Percentiles rank a stretch among this genome's conserved stretches.
These are phyloP conservation scores for Chelmon rostratus DNA, from an alignment of 2,797 vertebrate species.

Conservation along the genomic window DNA sequence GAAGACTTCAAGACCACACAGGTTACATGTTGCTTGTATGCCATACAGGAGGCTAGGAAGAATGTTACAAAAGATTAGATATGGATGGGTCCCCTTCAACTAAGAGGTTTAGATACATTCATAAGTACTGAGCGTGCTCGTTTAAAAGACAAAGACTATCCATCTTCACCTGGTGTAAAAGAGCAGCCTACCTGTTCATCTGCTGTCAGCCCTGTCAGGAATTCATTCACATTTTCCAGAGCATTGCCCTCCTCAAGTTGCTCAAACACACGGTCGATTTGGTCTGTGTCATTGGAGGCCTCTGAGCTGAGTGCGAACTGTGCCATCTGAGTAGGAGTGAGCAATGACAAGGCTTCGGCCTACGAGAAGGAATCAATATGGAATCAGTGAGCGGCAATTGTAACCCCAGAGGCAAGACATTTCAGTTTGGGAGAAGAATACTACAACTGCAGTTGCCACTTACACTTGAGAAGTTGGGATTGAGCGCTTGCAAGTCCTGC, in stretches of 20 bases:
- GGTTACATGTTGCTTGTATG: background rate
- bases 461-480: conserved; percentile 66
- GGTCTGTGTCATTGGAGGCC: conserved; percentile 30
- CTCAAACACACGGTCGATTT: conserved; percentile 55
- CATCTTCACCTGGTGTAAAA: background rate
- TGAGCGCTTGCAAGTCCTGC: conserved; percentile 54
- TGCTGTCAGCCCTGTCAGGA: conserved; percentile 45
- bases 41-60: too few species aligned
- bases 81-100: background rate
- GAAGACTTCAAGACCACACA: background rate
- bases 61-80: background rate
- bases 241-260: conserved; percentile 53
- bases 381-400: background rate
- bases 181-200: conserved; percentile 38
- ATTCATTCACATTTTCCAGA: conserved; percentile 62
- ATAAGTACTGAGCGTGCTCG: background rate
- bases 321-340: conserved; percentile 50
- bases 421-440: background rate
- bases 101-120: background rate
- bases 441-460: conserved; percentile 24
- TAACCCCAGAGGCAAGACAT: background rate
- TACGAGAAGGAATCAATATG: conserved; percentile 3
- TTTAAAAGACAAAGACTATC: background rate
- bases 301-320: conserved; percentile 25
- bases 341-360: conserved; percentile 24